Conservation (phyloP, 1,140 invertebrate species). For the Drosophila rufa region DNA sequence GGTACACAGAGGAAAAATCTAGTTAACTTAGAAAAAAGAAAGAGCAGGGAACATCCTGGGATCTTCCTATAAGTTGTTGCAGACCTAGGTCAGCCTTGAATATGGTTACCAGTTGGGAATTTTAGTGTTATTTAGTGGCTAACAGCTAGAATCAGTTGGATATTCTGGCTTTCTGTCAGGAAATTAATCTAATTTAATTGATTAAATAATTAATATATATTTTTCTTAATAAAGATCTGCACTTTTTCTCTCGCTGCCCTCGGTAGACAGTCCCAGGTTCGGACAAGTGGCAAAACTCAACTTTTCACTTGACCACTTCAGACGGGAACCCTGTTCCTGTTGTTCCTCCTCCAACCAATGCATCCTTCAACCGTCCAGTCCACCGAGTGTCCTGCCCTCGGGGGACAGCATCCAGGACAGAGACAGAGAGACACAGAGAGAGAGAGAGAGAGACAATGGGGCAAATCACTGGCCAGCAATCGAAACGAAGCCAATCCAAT, state of each 20-base stretch:
- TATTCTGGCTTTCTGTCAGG: too few species aligned
- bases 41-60: background rate
- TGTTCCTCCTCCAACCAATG: background rate
- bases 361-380: conserved; percentile 6
- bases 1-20: background rate
- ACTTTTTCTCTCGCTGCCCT: conserved; percentile 5
- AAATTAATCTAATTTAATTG: too few species aligned
- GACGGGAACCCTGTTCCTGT: conserved; percentile 28
- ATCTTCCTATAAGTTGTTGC: too few species aligned
- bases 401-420: conserved; percentile 7
- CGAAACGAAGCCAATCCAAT: conserved; percentile 65
- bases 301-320: conserved; percentile 82
- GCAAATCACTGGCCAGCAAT: conserved; percentile 59
- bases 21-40: background rate
- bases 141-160: too few species aligned
- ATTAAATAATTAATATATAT: too few species aligned
- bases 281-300: conserved; percentile 77
- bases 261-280: conserved; percentile 11
- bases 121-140: too few species aligned
- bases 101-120: too few species aligned
- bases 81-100: too few species aligned
- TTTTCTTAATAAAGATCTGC: too few species aligned
- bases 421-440: conserved; percentile 8
- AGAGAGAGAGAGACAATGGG: conserved; percentile 50
- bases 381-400: conserved; percentile 19